A percentile compares a stretch with the other conserved stretches of the same genome.
phyloP scores from a whole-genome alignment of 2,888 invertebrate species.

The Agelastica alni region DNA sequence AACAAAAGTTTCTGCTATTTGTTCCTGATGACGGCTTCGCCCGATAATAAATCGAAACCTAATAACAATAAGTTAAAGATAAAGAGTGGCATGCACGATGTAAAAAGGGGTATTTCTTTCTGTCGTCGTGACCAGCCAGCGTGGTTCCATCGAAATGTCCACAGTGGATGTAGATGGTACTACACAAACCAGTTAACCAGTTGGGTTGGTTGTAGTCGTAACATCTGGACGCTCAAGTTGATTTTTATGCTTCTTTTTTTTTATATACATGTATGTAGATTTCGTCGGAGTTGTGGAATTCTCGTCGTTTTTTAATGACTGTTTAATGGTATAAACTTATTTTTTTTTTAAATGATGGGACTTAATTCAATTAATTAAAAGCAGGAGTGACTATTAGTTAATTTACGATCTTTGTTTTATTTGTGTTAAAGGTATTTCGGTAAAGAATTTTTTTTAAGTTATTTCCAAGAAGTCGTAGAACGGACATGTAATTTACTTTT shows the following conservation, averaged over 20 bases:
- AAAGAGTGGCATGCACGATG: slow-evolving; percentile 25
- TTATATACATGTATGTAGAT: slow-evolving; percentile 15
- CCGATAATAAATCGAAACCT: slow-evolving; percentile 24
- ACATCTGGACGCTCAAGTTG: slow-evolving; percentile 30
- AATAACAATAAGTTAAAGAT: slow-evolving; percentile 29
- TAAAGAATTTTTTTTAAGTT: no score
- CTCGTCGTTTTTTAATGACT: slow-evolving; percentile 8
- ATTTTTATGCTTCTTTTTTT: slow-evolving; percentile 8
- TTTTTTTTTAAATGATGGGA: slow-evolving; percentile 1
- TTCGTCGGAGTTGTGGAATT: slow-evolving; percentile 7
- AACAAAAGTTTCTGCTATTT: not conserved
- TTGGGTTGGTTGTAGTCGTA: slow-evolving; percentile 22
- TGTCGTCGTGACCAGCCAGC: slow-evolving; percentile 39
- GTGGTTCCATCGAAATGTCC: slow-evolving; percentile 39
- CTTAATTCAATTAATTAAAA: not conserved
- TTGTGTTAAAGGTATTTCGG: no score
- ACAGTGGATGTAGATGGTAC: slow-evolving; percentile 22
- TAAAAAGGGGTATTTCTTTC: slow-evolving; percentile 30
- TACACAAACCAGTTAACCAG: slow-evolving; percentile 33
- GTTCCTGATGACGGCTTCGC: not conserved
- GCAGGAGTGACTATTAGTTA: no score
- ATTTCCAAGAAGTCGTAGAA: no score
- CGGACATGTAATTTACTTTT: no score
- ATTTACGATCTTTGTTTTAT: no score
- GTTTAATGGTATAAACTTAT: slow-evolving; percentile 14